These are phyloP conservation scores for Thamnophis elegans DNA, from an alignment of 2,797 vertebrate genomes.

Conservation along the genomic window DNA sequence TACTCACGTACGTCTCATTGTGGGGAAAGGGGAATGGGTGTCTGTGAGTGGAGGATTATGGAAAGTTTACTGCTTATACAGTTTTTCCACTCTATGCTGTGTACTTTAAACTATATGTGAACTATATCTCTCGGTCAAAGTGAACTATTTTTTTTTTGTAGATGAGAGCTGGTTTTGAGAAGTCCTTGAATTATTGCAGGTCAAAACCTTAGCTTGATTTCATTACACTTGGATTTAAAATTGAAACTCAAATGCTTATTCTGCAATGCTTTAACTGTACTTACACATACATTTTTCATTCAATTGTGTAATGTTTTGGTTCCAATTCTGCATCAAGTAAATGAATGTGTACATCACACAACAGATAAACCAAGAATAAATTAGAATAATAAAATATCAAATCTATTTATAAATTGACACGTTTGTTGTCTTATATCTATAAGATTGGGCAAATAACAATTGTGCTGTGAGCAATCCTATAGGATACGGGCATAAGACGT, in stretches of 20 bases:
- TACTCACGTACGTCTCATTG: conserved; percentile 81
- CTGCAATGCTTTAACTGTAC: too few species aligned
- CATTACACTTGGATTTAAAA: neutral
- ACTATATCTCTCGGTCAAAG: too few species aligned
- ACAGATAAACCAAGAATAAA: neutral
- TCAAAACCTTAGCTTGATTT: neutral
- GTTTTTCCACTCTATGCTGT: too few species aligned
- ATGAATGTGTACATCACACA: neutral
- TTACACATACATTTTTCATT: neutral
- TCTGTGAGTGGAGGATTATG: too few species aligned
- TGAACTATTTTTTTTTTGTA: neutral
- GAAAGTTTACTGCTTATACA: too few species aligned
- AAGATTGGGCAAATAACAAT: too few species aligned
- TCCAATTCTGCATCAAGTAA: neutral
- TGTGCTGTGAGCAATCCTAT: too few species aligned
- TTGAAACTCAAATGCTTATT: neutral
- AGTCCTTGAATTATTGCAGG: neutral
- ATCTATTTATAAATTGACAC: neutral
- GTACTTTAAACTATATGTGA: too few species aligned
- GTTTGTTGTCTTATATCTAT: neutral
- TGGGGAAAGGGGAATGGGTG: too few species aligned
- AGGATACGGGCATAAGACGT: too few species aligned
- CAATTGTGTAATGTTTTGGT: neutral
- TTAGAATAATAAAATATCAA: neutral
- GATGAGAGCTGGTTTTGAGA: neutral